Percentiles rank a stretch among this genome's conserved stretches.
Conservation (phyloP, 2,888 invertebrate species). For the Phortica magna region DNA sequence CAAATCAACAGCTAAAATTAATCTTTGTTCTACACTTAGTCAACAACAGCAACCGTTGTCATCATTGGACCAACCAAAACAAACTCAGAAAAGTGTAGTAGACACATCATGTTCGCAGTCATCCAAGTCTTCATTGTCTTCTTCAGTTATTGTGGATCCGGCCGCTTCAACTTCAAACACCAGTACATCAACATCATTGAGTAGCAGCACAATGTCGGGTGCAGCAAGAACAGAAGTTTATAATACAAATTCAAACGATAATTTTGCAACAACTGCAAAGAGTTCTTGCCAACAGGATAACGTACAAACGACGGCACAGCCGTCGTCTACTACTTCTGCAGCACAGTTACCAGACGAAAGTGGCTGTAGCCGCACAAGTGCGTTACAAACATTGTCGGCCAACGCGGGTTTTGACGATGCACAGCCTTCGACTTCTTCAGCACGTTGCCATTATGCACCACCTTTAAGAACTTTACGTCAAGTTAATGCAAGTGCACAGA, state of each 20-base stretch:
- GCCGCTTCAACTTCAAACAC: slow-evolving; percentile 43
- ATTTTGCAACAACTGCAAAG: slow-evolving; percentile 53
- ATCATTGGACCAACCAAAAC: slow-evolving; percentile 38
- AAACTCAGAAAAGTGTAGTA: slow-evolving; percentile 37
- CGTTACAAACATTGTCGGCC: slow-evolving; percentile 47
- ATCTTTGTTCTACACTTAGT: slow-evolving; percentile 73
- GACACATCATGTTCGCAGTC: slow-evolving; percentile 51
- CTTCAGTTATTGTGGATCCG: slow-evolving; percentile 59
- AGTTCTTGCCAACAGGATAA: slow-evolving; percentile 47
- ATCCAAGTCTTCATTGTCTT: slow-evolving; percentile 34
- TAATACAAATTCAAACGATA: slow-evolving; percentile 75
- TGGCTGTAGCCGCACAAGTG: slow-evolving; percentile 72
- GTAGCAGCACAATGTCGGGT: slow-evolving; percentile 25
- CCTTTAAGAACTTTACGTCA: slow-evolving; percentile 66
- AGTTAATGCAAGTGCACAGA: slow-evolving; percentile 74
- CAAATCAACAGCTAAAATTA: slow-evolving; percentile 78
- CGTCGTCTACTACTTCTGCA: slow-evolving; percentile 48
- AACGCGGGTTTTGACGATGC: slow-evolving; percentile 54
- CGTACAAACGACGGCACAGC: slow-evolving; percentile 49
- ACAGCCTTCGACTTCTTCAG: slow-evolving; percentile 74
- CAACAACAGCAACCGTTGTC: slow-evolving; percentile 48
- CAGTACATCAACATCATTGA: background rate
- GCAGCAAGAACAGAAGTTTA: slow-evolving; percentile 62
- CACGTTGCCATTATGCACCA: slow-evolving; percentile 74
- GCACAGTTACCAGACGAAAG: slow-evolving; percentile 43